Base-by-base conservation (phyloP, 2,888 invertebrate genomes). In the Megalurothrips usitatus region DNA sequence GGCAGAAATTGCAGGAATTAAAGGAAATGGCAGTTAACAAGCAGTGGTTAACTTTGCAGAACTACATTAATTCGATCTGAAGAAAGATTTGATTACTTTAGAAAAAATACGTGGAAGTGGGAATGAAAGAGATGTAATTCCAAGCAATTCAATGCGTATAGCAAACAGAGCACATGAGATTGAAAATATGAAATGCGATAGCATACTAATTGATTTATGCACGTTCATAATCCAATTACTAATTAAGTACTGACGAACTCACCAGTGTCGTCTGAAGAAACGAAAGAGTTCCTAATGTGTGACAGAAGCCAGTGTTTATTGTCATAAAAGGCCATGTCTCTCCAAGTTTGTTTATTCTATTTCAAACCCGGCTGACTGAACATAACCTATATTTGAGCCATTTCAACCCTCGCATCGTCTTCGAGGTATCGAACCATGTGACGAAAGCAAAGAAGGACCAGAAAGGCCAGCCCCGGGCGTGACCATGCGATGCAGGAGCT, bases 211-310 rank as follows among this genome's bases (percentile, higher is more conserved):
- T 58, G 58, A 4, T 58, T 6, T 2, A 14, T 8, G 17, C 97
- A 87, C 96, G 96, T 90, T 96, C n/a, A n/a, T n/a, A n/a, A n/a
- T n/a, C n/a, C n/a, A n/a, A n/a, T n/a, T n/a, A n/a, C n/a, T n/a
- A n/a, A n/a, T n/a, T n/a, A n/a, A n/a, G n/a, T n/a, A n/a, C n/a
- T 68, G 49, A 75, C 81, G 63, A 81, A 83, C 83, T 82, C 85
- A 89, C 90, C 95, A 85, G 97, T 96, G 88, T 98, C 97, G 89
- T 98, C 98, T 34, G 96, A 96, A 43, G 96, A 95, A 86, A 98
- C 95, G 88, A 97, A 98, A 14, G 97, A 96, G 87, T 97, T 96
- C 82, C 96, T 91, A 84, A 98, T 96, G 88, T 97, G 96, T 82
- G 96, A 94, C 80, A 98, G 90, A 79, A 98, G 90, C 94, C 97